A percentile compares a stretch with the other conserved stretches of the same genome.
Evolutionary conservation across 2,888 invertebrate genomes (phyloP).

Genomic region (Tortrix viridana): DNA sequence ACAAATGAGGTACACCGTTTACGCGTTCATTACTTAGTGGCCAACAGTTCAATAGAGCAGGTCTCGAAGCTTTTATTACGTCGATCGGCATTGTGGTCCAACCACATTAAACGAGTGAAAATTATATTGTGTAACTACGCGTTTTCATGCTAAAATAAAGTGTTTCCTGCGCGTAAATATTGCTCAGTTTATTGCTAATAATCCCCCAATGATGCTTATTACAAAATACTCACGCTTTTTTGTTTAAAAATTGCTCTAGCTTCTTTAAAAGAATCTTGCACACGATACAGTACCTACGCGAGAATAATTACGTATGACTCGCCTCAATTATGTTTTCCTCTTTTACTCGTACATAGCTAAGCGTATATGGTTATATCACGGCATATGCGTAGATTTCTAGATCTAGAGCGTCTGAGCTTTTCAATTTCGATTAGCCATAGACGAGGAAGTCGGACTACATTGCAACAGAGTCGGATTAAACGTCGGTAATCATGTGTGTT

Average conservation of each 20-base stretch:
- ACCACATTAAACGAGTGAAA: background rate
- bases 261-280: no score
- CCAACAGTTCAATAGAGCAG: slow-evolving; percentile 11
- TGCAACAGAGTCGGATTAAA: slow-evolving; percentile 29
- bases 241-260: no score
- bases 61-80: slow-evolving; percentile 3
- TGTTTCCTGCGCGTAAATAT: no score
- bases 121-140: background rate
- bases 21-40: slow-evolving; percentile 12
- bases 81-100: background rate
- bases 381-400: slow-evolving; percentile 23
- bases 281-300: no score
- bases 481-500: slow-evolving; percentile 6
- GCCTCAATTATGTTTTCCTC: no score
- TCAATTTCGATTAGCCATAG: slow-evolving; percentile 31
- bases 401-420: slow-evolving; percentile 28
- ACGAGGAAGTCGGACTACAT: slow-evolving; percentile 24
- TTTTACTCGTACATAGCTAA: no score
- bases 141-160: no score
- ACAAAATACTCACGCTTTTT: no score
- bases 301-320: no score
- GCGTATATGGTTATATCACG: slow-evolving; percentile 14
- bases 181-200: no score
- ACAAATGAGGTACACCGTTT: slow-evolving; percentile 48
- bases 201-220: no score